Conservation (phyloP, 2,888 invertebrate species). For the Ectemnius lituratus region DNA sequence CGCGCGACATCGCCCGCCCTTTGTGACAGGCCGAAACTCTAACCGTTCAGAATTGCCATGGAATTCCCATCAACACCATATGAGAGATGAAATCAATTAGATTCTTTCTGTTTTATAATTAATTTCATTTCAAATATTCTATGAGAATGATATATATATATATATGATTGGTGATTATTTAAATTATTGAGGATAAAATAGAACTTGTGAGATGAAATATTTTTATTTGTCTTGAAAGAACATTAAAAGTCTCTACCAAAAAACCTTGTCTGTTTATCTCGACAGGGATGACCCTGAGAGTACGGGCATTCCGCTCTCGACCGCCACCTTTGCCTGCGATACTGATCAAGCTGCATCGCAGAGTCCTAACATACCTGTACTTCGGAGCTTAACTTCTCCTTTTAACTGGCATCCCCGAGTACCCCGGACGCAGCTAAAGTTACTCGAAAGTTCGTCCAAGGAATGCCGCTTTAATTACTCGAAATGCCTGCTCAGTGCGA, state of each 20-base stretch:
- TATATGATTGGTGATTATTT: no score
- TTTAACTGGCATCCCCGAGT: no score
- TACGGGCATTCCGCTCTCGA: slow-evolving; percentile 23
- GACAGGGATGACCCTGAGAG: slow-evolving; percentile 23
- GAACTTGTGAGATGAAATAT: not conserved
- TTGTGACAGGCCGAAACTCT: not conserved
- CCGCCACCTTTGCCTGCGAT: slow-evolving; percentile 17
- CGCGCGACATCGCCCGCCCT: not conserved
- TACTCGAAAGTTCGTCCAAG: slow-evolving; percentile 18
- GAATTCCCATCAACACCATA: no score
- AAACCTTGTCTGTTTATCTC: not conserved
- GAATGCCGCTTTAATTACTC: slow-evolving; percentile 16
- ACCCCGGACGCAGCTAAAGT: no score
- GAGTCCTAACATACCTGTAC: slow-evolving; percentile 6
- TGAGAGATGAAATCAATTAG: no score
- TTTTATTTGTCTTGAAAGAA: not conserved
- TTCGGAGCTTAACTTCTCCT: not conserved
- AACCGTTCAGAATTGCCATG: no score
- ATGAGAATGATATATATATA: no score
- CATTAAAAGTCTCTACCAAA: not conserved
- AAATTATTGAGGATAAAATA: no score
- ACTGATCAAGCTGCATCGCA: not conserved
- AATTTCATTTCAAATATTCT: no score
- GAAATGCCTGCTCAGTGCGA: no score
- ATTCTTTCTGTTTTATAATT: no score